Evolutionary conservation across 2,797 vertebrate species (phyloP).

Genomic region (Phoeniculus purpureus): DNA sequence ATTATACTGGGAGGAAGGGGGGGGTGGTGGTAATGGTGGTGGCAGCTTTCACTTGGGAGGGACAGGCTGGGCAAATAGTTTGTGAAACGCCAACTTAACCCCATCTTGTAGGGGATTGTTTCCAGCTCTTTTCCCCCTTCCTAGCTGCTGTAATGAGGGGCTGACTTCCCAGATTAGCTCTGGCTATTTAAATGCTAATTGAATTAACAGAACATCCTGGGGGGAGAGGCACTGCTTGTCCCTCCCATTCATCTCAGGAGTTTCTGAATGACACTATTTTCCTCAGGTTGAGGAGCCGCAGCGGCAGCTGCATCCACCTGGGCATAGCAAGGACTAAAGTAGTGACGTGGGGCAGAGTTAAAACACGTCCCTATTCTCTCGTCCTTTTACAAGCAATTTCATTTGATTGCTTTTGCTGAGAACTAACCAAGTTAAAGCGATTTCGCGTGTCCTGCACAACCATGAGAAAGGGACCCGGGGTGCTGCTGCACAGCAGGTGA

Average conservation of each 20-base stretch:
- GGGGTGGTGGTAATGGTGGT: background rate
- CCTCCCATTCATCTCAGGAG: conserved; percentile 53
- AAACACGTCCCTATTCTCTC: background rate
- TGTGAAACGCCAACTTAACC: conserved; percentile 60
- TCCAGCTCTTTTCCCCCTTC: conserved; percentile 37
- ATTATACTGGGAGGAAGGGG: conserved; percentile 30
- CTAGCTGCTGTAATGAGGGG: conserved; percentile 65
- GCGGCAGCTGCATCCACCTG: background rate
- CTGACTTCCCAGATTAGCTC: conserved; percentile 66
- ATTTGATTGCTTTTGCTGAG: background rate
- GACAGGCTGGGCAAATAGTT: conserved; percentile 48
- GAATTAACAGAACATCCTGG: conserved; percentile 62
- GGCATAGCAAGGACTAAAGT: background rate
- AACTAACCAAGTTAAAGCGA: background rate
- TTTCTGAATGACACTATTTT: conserved; percentile 3
- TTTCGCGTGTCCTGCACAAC: rapidly evolving
- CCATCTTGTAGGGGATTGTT: conserved; percentile 63
- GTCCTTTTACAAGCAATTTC: background rate
- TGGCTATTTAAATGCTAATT: conserved; percentile 68
- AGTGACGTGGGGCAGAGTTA: background rate
- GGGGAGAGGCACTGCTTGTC: background rate
- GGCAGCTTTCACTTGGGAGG: conserved; percentile 57
- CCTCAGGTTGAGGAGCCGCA: background rate
- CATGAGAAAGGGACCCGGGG: no score
- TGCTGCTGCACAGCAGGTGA: no score